Evolutionary conservation across 2,113 vertebrate species (phyloP), one percentile per base, ranked within the genome.

Genomic region (Mobula birostris): DNA sequence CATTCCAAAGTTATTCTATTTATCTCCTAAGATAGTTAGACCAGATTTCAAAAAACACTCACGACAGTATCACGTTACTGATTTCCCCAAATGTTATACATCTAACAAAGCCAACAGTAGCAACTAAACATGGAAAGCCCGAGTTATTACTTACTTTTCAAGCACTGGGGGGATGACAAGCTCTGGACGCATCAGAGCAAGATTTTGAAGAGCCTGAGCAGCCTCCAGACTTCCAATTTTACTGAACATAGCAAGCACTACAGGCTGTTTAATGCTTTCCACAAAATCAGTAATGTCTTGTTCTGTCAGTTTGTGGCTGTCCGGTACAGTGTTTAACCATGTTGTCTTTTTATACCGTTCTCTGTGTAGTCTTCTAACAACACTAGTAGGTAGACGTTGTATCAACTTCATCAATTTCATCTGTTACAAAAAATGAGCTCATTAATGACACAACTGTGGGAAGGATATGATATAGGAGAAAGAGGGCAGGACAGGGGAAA

Each of bases 391-490:
- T 94, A 99, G 95, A 76, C 98, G 97, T 63, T 99, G 99, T 36
- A 99, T 97, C n/a, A 99, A 97, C 95, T 99, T 99, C 99, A 99
- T 99, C 96, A 99, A 97, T 94, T 99, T 99, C 97, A 98, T 97
- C 99, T 99, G 96, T 79, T 36, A 21, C 21, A 94, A 96, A 92
- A 72, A 90, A 32, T 6, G 95, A 94, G 77, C 90, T 76, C 82
- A 77, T 76, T 0, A 95, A 79, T 94, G 0, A 48, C 70, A 94
- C 24, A 14, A 94, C 14, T 78, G 94, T 29, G 40, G 79, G 70
- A 58, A 29, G 24, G 9, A 58, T 1, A 63, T 19, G 56, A 66
- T 63, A 56, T 63, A 91, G 24, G 27, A 8, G 29, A 61, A 91
- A 12, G 11, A 17, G 8, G 72, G 19, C 5, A 74, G 72, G 19